phyloP scores from a whole-genome alignment of 2,113 vertebrate species.

The Talpa occidentalis region DNA sequence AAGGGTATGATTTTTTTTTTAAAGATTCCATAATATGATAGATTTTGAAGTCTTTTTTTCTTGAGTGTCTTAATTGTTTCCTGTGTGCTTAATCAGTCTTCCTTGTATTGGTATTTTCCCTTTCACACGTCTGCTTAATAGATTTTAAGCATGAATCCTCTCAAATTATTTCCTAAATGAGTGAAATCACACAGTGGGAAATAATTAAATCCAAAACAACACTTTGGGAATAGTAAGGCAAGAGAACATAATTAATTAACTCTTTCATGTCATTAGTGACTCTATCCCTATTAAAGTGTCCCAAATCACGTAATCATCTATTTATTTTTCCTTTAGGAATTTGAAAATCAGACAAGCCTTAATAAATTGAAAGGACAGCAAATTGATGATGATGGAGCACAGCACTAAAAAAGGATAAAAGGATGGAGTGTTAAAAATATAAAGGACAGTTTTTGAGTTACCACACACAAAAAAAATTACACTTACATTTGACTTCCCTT shows the following conservation, averaged over 20 bases:
- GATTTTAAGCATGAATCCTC: neutral
- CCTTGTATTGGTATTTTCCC: neutral
- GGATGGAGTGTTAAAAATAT: neutral
- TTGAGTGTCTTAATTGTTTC: conserved; percentile 3
- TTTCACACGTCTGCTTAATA: neutral
- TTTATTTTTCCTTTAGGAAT: neutral
- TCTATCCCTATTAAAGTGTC: neutral
- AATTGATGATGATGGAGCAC: neutral
- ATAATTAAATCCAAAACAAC: conserved; percentile 28
- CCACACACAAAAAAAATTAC: neutral
- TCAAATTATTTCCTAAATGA: conserved; percentile 57
- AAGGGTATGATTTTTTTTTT: neutral
- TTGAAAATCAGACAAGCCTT: neutral
- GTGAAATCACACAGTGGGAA: neutral
- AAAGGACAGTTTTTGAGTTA: neutral
- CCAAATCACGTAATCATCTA: neutral
- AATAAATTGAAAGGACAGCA: conserved; percentile 41
- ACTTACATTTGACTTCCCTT: neutral
- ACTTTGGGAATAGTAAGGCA: neutral
- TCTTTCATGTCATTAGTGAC: neutral
- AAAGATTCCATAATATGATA: neutral
- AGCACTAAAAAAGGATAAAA: conserved; percentile 20
- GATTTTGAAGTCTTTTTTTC: neutral
- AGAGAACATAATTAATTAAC: conserved; percentile 28
- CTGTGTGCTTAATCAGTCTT: neutral